Evolutionary conservation across 92 coral and sea anemone genomes (phyloP).

Genomic region (Porites rus): DNA sequence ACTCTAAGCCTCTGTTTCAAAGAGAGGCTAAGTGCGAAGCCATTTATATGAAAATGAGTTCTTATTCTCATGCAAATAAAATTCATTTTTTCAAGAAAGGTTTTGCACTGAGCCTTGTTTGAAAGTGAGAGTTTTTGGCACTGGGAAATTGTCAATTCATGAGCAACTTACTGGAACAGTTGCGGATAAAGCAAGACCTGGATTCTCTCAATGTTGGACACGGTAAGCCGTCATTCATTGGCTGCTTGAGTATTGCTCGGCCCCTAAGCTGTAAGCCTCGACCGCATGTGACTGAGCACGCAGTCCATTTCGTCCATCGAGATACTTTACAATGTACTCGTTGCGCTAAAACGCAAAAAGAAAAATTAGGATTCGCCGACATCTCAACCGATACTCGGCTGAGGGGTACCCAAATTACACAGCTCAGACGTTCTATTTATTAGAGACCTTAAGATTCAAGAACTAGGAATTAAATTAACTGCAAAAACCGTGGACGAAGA

Average conservation of each 20-base stretch:
- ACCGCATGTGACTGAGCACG: slow-evolving; percentile 82
- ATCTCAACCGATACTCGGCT: background rate
- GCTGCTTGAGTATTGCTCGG: slow-evolving; percentile 54
- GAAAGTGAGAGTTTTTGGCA: background rate
- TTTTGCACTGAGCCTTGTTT: no score
- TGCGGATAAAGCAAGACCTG: slow-evolving; percentile 43
- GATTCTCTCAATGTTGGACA: slow-evolving; percentile 71
- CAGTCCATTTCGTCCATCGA: slow-evolving; percentile 93
- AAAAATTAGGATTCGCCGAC: background rate
- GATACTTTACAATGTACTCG: slow-evolving; percentile 83
- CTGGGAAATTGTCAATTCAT: background rate
- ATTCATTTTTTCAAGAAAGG: no score
- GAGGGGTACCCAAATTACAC: no score
- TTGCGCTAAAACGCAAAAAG: slow-evolving; percentile 16
- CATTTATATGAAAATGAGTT: no score
- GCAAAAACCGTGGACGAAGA: no score
- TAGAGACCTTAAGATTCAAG: no score
- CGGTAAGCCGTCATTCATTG: slow-evolving; percentile 82
- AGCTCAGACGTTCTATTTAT: no score
- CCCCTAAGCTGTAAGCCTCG: slow-evolving; percentile 74
- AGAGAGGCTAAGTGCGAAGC: no score
- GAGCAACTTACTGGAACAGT: slow-evolving; percentile 49
- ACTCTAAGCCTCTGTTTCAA: no score
- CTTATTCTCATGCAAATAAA: no score
- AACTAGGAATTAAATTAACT: no score